Base-by-base conservation (phyloP, 1,140 invertebrate species). In the Dreissena rostriformis region DNA sequence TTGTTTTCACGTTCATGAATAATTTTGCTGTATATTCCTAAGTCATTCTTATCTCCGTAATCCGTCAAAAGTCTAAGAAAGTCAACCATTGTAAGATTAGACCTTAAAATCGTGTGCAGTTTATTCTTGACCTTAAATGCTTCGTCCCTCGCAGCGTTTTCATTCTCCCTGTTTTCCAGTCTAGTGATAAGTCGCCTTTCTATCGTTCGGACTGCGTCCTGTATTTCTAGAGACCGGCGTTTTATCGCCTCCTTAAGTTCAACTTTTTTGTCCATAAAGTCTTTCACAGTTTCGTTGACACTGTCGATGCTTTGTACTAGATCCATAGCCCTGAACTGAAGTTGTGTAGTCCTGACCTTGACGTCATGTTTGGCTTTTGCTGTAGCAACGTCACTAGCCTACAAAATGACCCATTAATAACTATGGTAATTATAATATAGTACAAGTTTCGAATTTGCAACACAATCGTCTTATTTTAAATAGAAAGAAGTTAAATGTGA, bases 51-150 rank as follows among this genome's bases (percentile, higher is more conserved):
- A n/a, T 71, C 22, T n/a, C 82, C 82, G 77, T 57, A 84, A 26
- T 84, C 82, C 11, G 73, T 22, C 61, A 84, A 55, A 53, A 84
- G 82, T 29, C 68, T 67, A 5, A 84, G 24, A 57, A 84, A 84
- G n/a, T 84, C 74, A 0, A 72, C 68, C 0, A 78, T 11, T 15
- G 49, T 57, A 17, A 84, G 57, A 71, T 55, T 78, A 15, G 26
- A 24, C 61, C 63, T 68, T 17, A 84, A 24, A 51, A 24, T 65
- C 29, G 71, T 72, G 49, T 84, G 82, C 39, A 84, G 28, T 51
- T 61, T 61, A 29, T 52, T 78, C 28, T 84, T 84, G 6, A 78
- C 67, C 17, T 5, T 51, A 55, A 78, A 72, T 22, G 67, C 65
- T 61, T 84, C 74, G 52, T 84, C 14, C 63, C 77, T 78, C 52